Base-by-base conservation (phyloP, 2,888 invertebrate genomes). In the Nudaria mundana region DNA sequence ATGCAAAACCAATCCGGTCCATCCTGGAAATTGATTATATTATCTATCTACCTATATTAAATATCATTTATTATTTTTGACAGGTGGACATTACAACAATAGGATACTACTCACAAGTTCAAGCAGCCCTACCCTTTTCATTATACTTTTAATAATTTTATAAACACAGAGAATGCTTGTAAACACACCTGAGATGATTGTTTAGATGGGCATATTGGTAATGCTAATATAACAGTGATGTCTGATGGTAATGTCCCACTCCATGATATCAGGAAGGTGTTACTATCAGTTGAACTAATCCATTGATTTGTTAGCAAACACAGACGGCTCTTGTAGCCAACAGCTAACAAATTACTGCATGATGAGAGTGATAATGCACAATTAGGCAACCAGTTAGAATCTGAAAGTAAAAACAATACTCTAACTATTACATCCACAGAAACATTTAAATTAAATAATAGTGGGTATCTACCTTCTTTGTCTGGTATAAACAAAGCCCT, bases 1-100 rank as follows among this genome's bases (percentile, higher is more conserved):
- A 98, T 91, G 71, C 97, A 97, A 8, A 97, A 97, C 98, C 98
- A 98, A 74, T 98, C 98, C 15, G 96, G 93, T 4, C 92, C 93
- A 68, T 93, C 90, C 91, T 91, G 73, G 20, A 47, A 50, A 30
- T 29, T 14, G 18, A 20, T 8, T n/a, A n/a, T n/a, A n/a, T n/a
- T n/a, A n/a, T n/a, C n/a, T n/a, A n/a, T n/a, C n/a, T n/a, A n/a
- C n/a, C n/a, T n/a, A n/a, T n/a, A n/a, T n/a, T n/a, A n/a, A n/a
- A n/a, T 29, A 14, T 29, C 8, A 29, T 10, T 18, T 18, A 10
- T 30, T 8, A 29, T 24, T 26, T 30, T 7, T n/a, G n/a, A n/a
- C n/a, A n/a, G n/a, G n/a, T n/a, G n/a, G n/a, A n/a, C n/a, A n/a
- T n/a, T n/a, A n/a, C n/a, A n/a, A n/a, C n/a, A n/a, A n/a, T n/a